Conservation (phyloP, 2,888 invertebrate genomes). For the Neuroscelio doddi region DNA sequence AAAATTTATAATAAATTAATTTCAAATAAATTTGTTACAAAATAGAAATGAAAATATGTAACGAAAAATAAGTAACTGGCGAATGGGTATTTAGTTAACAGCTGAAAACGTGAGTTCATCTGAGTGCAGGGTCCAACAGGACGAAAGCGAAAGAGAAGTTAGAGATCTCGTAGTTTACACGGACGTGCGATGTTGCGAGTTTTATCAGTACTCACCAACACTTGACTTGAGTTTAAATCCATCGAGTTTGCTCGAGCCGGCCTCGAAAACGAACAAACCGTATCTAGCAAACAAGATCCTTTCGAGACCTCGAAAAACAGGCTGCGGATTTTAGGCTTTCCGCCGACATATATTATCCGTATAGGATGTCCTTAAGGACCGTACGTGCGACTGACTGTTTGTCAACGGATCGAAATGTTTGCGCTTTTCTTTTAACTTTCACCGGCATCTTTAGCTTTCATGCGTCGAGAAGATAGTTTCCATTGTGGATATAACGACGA, state of each 20-base stretch:
- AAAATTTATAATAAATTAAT: too few relatives aligned
- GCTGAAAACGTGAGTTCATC: background rate
- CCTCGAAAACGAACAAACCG: slow-evolving; percentile 41
- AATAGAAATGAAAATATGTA: too few relatives aligned
- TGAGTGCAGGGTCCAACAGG: background rate
- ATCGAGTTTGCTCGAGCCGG: slow-evolving; percentile 49
- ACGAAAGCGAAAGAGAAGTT: slow-evolving; percentile 6
- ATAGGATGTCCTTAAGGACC: slow-evolving; percentile 20
- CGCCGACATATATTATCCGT: slow-evolving; percentile 20
- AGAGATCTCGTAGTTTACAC: slow-evolving; percentile 27
- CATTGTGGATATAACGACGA: background rate
- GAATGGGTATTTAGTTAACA: too few relatives aligned
- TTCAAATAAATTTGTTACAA: too few relatives aligned
- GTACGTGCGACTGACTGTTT: slow-evolving; percentile 56
- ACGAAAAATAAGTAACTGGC: too few relatives aligned
- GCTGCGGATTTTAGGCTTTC: slow-evolving; percentile 49
- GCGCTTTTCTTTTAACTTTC: slow-evolving; percentile 39
- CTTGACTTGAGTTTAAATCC: slow-evolving; percentile 63
- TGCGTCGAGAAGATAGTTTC: background rate
- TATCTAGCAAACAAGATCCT: slow-evolving; percentile 51
- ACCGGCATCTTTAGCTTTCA: slow-evolving; percentile 10
- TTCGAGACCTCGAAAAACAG: slow-evolving; percentile 47
- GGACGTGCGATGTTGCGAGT: slow-evolving; percentile 54
- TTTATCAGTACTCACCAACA: slow-evolving; percentile 60
- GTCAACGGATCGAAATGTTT: slow-evolving; percentile 57